Evolutionary conservation across 2,797 vertebrate genomes (phyloP).

Genomic region (Acanthiza pusilla): DNA sequence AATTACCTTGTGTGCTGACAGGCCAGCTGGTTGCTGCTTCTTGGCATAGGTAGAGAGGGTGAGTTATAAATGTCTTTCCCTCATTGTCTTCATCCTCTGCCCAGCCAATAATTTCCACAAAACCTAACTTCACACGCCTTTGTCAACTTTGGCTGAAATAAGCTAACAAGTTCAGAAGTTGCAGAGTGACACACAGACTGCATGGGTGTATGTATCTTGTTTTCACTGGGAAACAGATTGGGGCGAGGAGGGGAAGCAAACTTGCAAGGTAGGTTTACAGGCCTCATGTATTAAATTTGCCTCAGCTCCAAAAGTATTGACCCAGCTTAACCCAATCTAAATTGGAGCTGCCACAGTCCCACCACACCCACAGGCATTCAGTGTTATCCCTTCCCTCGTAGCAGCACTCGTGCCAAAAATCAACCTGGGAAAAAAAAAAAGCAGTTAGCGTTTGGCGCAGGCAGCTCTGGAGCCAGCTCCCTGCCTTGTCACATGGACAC

Average conservation of each 20-base stretch:
- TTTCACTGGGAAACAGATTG: neutral
- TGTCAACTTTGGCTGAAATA: neutral
- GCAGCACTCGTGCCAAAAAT: neutral
- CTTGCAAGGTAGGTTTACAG: neutral
- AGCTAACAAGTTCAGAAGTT: neutral
- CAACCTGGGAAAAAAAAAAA: neutral
- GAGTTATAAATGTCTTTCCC: constrained; percentile 8
- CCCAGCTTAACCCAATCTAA: neutral
- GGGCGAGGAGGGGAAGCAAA: neutral
- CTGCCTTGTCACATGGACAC: constrained; percentile 16
- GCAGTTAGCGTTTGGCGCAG: neutral
- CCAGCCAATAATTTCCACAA: neutral
- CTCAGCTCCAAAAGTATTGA: neutral
- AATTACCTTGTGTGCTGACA: constrained; percentile 34
- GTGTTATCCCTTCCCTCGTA: neutral
- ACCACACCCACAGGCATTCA: constrained; percentile 11
- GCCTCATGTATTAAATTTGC: neutral
- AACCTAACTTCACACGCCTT: neutral
- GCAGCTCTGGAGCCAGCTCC: neutral
- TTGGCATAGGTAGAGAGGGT: neutral
- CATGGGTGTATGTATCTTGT: neutral
- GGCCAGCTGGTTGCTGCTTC: constrained; percentile 39
- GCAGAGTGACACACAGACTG: neutral
- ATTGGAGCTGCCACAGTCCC: neutral
- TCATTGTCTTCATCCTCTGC: neutral